Evolutionary conservation across 2,888 invertebrate species (phyloP).

Genomic region (Strigamia transsilvanica): DNA sequence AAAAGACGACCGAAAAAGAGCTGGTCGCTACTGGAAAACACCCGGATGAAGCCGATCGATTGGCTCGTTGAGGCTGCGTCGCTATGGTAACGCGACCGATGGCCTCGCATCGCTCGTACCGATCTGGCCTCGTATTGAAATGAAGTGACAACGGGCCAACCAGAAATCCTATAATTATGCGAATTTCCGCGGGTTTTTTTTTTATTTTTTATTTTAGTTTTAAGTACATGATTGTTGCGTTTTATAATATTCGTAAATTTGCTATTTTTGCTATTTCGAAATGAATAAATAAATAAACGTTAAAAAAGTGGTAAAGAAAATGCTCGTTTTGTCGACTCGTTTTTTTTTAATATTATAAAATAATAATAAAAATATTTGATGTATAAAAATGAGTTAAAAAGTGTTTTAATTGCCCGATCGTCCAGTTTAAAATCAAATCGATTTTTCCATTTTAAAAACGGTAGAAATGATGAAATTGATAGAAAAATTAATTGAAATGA

Average conservation of each 20-base stretch:
- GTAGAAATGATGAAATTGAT: neutral
- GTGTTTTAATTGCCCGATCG: too few species aligned
- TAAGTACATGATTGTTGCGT: conserved; percentile 11
- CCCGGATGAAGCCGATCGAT: conserved; percentile 42
- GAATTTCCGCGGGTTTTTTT: neutral
- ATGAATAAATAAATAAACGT: neutral
- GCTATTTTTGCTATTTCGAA: neutral
- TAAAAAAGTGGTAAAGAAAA: neutral
- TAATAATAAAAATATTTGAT: neutral
- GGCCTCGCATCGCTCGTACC: conserved; percentile 9
- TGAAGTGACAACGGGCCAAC: neutral
- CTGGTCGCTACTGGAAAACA: neutral
- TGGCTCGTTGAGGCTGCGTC: conserved; percentile 28
- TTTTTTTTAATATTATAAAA: too few species aligned
- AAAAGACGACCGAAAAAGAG: neutral
- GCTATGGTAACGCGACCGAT: conserved; percentile 18
- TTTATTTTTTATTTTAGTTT: neutral
- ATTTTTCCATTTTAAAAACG: neutral
- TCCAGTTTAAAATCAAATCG: too few species aligned
- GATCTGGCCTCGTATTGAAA: neutral
- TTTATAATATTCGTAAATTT: neutral
- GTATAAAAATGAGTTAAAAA: too few species aligned
- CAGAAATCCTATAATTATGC: conserved; percentile 1
- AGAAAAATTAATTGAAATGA: conserved; percentile 21
- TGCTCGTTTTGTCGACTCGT: neutral